Evolutionary conservation across 2,888 invertebrate species (phyloP).

Genomic region (Rhyacophila evoluta): DNA sequence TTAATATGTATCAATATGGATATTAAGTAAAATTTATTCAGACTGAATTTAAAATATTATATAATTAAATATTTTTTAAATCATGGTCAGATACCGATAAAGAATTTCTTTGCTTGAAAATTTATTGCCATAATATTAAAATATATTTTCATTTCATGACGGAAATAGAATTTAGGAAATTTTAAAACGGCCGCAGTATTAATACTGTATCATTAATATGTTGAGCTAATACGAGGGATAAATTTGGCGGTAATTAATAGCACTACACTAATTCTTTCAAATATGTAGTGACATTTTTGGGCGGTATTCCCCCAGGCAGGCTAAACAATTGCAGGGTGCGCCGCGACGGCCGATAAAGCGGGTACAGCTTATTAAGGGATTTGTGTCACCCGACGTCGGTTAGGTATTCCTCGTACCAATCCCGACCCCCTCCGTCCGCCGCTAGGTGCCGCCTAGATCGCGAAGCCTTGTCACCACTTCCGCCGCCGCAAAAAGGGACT

Average conservation of each 20-base stretch:
- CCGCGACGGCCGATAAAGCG: slow-evolving; percentile 44
- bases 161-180: too few species aligned
- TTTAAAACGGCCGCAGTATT: too few species aligned
- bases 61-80: too few species aligned
- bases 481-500: slow-evolving; percentile 15
- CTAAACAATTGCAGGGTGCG: slow-evolving; percentile 4
- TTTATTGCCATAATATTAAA: too few species aligned
- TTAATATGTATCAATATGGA: too few species aligned
- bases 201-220: too few species aligned
- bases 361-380: slow-evolving; percentile 55
- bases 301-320: not conserved
- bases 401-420: slow-evolving; percentile 25
- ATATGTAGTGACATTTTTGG: not conserved
- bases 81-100: too few species aligned
- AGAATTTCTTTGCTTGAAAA: too few species aligned
- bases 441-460: slow-evolving; percentile 22
- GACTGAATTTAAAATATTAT: too few species aligned
- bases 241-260: too few species aligned
- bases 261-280: not conserved
- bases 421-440: not conserved
- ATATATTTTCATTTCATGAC: too few species aligned
- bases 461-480: slow-evolving; percentile 20
- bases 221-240: not conserved
- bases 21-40: too few species aligned
- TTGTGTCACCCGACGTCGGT: slow-evolving; percentile 37